Conservation (phyloP, 2,797 vertebrate species). For the Thripadectes ignobilis region DNA sequence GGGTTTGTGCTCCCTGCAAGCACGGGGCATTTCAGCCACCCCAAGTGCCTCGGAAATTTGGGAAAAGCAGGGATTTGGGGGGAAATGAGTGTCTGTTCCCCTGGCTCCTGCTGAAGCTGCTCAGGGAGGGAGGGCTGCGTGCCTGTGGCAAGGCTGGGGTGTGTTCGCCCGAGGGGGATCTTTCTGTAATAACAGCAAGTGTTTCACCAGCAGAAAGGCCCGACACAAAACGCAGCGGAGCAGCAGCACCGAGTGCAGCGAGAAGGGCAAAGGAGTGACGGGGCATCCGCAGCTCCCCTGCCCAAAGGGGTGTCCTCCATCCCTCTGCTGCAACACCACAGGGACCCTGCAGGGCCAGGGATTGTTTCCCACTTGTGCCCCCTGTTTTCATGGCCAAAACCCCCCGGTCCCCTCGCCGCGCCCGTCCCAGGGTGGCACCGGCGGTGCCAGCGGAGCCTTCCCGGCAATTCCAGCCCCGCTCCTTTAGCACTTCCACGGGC, state of each 20-base stretch:
- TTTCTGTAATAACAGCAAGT: not conserved
- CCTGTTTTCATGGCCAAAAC: too few species aligned
- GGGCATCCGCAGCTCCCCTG: not conserved
- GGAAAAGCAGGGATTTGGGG: not conserved
- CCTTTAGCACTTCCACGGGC: constrained; percentile 46
- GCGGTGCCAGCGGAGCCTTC: too few species aligned
- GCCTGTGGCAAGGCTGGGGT: not conserved
- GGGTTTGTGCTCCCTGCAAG: not conserved
- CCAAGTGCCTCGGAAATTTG: not conserved
- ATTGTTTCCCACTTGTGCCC: too few species aligned
- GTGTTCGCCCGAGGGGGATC: not conserved
- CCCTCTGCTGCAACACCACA: not conserved
- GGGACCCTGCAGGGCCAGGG: too few species aligned
- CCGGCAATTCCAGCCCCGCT: not conserved
- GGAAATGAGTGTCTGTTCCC: not conserved
- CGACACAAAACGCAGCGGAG: not conserved
- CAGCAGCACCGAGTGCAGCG: not conserved
- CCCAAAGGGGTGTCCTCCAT: too few species aligned
- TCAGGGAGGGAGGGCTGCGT: not conserved
- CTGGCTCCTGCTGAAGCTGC: not conserved
- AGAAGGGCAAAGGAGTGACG: not conserved
- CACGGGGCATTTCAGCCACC: too few species aligned
- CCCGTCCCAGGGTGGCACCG: too few species aligned
- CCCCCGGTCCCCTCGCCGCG: too few species aligned
- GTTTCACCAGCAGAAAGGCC: not conserved